Evolutionary conservation across 2,797 vertebrate genomes (phyloP), one percentile per base, ranked within the genome.

Genomic region (Sebastes nivosus): DNA sequence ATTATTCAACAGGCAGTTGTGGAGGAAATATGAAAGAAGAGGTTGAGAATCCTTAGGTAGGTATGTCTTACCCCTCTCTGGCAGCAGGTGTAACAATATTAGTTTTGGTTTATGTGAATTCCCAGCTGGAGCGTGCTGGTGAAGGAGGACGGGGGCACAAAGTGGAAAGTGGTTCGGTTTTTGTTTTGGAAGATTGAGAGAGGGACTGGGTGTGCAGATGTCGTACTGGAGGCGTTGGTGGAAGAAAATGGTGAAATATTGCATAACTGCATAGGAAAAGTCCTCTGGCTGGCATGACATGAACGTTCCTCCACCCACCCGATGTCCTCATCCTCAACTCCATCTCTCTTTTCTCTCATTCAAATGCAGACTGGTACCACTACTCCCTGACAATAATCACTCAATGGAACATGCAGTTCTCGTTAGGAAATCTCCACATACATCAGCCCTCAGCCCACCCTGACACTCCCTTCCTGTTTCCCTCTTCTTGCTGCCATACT

Each of bases 41-140:
- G 16, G 16, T 88, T 79, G 58, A 61, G 75, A 77, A 75, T 67
- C 52, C 67, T 73, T 57, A 66, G 78, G 77, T 87, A 71, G 83
- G 82, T 63, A 66, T 87, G 83, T 79, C 74, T 78, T 64, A 25
- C 57, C 69, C 64, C 22, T 84, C 79, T 80, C 20, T n/a, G 67
- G 77, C 72, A 84, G 87, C 93, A 95, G 94, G 94, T 95, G 93
- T 84, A 93, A 93, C 88, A 94, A 95, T 94, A 95, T 95, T 95
- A 88, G 89, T 86, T 94, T 94, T 94, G 85, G 83, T 93, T 95
- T 91, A 91, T 88, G 72, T 84, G 83, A 92, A 92, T 89, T 91
- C 87, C 81, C 75, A 46, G 68, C 59, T 80, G 80, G 59, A 86
- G 75, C 46, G 11, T 69, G 81, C 78, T 76, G 80, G 76, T 64